phyloP scores from a whole-genome alignment of 1,140 invertebrate species.

The Cherax quadricarinatus region DNA sequence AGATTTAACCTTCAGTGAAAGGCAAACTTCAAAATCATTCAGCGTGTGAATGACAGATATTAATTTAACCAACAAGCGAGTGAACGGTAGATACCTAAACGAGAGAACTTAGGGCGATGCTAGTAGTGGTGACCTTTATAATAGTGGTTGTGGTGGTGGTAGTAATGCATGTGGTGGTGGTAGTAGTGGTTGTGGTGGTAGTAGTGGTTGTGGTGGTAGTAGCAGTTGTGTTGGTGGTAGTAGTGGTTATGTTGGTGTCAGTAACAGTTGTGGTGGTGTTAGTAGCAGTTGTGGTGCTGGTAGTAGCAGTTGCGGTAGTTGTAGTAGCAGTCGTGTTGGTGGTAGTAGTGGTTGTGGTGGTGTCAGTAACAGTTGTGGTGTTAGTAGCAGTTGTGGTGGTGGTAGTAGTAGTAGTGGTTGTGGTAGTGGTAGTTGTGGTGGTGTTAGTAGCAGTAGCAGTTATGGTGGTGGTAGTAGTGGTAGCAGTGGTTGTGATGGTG shows the following conservation, averaged over 20 bases:
- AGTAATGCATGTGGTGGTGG: no score
- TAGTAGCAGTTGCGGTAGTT: background rate
- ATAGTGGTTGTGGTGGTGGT: background rate
- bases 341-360: background rate
- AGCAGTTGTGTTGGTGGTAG: background rate
- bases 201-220: background rate
- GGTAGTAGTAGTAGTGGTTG: background rate
- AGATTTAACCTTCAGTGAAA: no score
- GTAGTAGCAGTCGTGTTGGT: background rate
- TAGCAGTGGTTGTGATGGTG: background rate
- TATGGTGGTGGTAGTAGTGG: background rate
- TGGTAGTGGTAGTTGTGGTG: background rate
- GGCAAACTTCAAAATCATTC: no score
- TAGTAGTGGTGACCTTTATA: no score
- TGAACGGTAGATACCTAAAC: no score
- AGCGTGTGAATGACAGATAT: no score
- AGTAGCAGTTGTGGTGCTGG: background rate
- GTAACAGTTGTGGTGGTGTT: background rate
- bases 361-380: background rate
- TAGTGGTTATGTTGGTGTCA: background rate
- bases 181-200: background rate
- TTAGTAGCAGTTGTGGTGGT: background rate
- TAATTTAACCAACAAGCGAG: no score
- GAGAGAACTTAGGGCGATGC: no score
- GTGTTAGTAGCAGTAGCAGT: background rate